These are phyloP conservation scores for Cricetomys ansorgei DNA, from an alignment of 2,113 vertebrate genomes.

Conservation along the genomic window DNA sequence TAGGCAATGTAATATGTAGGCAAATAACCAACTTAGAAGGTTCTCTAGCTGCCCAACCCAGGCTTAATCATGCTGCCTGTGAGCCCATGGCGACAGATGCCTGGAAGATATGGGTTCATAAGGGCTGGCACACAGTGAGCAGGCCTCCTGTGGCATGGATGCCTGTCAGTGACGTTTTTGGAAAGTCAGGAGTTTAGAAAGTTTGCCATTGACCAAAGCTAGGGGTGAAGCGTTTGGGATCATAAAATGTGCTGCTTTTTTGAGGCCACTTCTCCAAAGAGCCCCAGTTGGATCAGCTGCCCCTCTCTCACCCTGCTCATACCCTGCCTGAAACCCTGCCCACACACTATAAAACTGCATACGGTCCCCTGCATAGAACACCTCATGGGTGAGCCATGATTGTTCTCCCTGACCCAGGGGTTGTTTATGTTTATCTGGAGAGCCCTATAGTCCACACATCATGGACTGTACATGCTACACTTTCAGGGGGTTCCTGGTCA, in stretches of 20 bases:
- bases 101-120: neutral
- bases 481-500: neutral
- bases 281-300: accelerated
- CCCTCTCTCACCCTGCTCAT: accelerated
- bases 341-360: neutral
- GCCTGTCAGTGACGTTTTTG: neutral
- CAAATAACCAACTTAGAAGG: neutral
- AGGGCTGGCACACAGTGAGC: neutral
- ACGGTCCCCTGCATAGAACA: too few relatives aligned
- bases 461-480: too few relatives aligned
- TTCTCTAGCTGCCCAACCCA: too few relatives aligned
- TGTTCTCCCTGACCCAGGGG: neutral
- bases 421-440: neutral
- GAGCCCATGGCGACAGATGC: too few relatives aligned
- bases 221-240: too few relatives aligned
- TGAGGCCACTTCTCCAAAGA: neutral
- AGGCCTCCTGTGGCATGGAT: neutral
- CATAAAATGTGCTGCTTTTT: too few relatives aligned
- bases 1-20: too few relatives aligned
- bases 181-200: neutral
- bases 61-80: neutral
- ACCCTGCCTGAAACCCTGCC: neutral
- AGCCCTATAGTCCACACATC: neutral
- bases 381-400: neutral
- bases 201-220: neutral